Conservation (phyloP, 2,797 vertebrate species). For the Tenualosa ilisha region DNA sequence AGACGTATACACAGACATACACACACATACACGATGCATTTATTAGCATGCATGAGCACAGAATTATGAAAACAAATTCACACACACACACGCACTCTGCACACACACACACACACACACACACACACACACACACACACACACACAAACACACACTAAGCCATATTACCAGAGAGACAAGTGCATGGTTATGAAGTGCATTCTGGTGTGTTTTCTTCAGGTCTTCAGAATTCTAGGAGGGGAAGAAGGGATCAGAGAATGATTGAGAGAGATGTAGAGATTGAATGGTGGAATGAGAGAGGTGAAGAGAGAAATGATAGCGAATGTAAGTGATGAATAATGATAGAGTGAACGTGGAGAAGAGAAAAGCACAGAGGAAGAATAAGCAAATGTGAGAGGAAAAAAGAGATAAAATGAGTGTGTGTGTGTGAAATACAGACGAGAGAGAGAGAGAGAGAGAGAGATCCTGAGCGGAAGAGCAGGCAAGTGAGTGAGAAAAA, state of each 20-base stretch:
- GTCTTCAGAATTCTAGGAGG: constrained; percentile 7
- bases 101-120: background rate
- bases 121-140: constrained; percentile 1
- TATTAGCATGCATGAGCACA: no score
- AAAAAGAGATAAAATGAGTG: background rate
- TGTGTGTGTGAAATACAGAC: constrained; percentile 53
- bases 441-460: constrained; percentile 54
- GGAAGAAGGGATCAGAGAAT: constrained; percentile 62
- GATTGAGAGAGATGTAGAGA: background rate
- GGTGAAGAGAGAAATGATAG: constrained; percentile 45
- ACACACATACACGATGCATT: background rate
- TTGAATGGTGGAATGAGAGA: background rate
- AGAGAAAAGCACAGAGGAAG: constrained; percentile 19
- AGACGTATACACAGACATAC: background rate
- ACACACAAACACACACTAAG: background rate
- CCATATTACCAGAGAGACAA: no score
- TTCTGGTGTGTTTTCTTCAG: background rate
- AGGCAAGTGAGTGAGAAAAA: constrained; percentile 50
- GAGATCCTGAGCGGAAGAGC: background rate
- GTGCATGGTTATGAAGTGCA: no score
- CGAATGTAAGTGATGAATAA: background rate
- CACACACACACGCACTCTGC: background rate
- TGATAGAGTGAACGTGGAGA: background rate
- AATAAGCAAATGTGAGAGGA: constrained; percentile 42
- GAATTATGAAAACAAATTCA: no score